phyloP scores from a whole-genome alignment of 2,797 vertebrate genomes.

The Amblyraja radiata region DNA sequence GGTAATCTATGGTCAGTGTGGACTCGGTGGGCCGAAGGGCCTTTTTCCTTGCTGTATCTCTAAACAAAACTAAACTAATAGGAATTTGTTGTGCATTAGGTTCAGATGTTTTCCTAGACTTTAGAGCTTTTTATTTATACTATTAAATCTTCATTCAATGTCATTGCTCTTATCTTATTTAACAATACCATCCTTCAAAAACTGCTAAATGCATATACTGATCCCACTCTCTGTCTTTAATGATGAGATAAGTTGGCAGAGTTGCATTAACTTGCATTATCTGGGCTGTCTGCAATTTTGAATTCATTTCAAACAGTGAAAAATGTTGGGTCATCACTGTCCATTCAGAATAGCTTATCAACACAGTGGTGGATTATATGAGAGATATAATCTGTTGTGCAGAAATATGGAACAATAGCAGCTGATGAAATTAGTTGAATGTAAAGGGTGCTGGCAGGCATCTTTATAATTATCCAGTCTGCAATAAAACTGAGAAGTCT shows the following conservation, averaged over 20 bases:
- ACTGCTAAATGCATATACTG: not conserved
- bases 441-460: not conserved
- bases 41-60: too few species aligned
- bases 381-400: not conserved
- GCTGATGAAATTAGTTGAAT: not conserved
- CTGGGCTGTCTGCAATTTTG: not conserved
- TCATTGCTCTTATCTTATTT: constrained; percentile 10
- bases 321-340: not conserved
- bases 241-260: not conserved
- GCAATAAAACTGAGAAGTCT: not conserved
- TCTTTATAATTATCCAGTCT: not conserved
- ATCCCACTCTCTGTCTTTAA: not conserved
- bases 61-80: too few species aligned
- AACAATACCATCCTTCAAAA: not conserved
- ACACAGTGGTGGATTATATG: not conserved
- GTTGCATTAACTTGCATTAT: not conserved
- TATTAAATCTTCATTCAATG: not conserved
- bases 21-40: too few species aligned
- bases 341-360: not conserved
- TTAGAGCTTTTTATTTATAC: not conserved
- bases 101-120: not conserved
- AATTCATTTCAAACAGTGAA: not conserved
- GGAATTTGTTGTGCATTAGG: not conserved
- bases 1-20: too few species aligned
- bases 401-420: not conserved